These are phyloP conservation scores for Rhea pennata DNA, from an alignment of 2,113 vertebrate genomes.

Conservation along the genomic window DNA sequence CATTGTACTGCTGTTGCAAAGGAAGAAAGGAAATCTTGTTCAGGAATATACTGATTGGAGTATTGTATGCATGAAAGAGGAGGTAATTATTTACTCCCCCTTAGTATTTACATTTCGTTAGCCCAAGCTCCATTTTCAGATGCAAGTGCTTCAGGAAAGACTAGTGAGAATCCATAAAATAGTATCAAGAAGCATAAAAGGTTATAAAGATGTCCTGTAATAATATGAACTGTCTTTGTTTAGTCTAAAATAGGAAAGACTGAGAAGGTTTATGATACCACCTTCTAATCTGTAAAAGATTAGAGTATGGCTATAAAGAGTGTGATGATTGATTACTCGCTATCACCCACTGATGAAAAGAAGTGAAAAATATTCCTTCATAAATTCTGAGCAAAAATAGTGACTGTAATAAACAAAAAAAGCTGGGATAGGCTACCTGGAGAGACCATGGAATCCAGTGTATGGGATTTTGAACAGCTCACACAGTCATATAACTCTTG, in stretches of 20 bases:
- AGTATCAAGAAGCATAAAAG: not conserved
- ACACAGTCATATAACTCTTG: not conserved
- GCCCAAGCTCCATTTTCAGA: not conserved
- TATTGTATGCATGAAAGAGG: not conserved
- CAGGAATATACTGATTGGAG: not conserved
- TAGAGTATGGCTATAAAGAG: not conserved
- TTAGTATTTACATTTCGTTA: not conserved
- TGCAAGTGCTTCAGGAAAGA: not conserved
- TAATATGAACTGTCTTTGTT: not conserved
- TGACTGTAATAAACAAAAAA: not conserved
- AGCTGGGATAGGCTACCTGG: not conserved
- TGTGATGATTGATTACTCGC: not conserved
- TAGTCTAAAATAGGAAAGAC: not conserved
- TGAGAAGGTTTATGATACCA: not conserved
- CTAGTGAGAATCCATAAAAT: not conserved
- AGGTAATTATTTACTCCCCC: conserved; percentile 20
- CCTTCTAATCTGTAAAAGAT: not conserved
- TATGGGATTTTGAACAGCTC: not conserved
- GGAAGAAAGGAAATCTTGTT: not conserved
- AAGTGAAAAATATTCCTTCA: not conserved
- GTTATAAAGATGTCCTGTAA: not conserved
- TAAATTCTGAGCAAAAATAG: not conserved
- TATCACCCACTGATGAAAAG: not conserved
- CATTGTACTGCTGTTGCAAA: not conserved
- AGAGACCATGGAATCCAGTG: not conserved